These are phyloP conservation scores for Lycopodina hypogea DNA, from an alignment of 37 sponge, comb jelly and placozoan genomes.

Conservation along the genomic window DNA sequence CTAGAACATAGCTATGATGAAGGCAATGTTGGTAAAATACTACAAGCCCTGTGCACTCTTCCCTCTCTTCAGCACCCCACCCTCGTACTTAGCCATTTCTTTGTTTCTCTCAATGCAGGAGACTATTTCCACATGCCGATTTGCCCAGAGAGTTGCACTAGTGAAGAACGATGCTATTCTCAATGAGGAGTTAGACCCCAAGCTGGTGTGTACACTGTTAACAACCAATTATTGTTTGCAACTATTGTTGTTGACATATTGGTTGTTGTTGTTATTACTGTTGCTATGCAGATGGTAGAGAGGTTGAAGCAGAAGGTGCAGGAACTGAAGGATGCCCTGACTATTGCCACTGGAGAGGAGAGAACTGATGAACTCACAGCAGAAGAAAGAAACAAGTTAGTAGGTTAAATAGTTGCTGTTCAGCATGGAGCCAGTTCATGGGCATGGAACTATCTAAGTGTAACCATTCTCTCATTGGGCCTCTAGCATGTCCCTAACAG, in stretches of 20 bases:
- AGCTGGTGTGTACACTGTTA: conserved; percentile 51
- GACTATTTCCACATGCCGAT: conserved; percentile 96
- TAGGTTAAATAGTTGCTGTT: not conserved
- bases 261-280: not conserved
- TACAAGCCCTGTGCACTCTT: too few species aligned
- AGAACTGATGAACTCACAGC: conserved; percentile 78
- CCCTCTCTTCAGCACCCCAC: too few species aligned
- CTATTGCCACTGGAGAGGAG: conserved; percentile 86
- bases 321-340: conserved; percentile 84
- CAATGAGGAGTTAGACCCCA: conserved; percentile 97
- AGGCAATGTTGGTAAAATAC: too few species aligned
- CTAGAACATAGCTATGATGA: too few species aligned
- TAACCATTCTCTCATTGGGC: too few species aligned
- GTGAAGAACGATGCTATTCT: conserved; percentile 93
- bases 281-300: conserved; percentile 65
- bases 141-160: conserved; percentile 95
- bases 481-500: too few species aligned
- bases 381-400: conserved; percentile 77
- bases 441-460: too few species aligned
- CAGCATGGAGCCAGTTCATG: too few species aligned
- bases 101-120: conserved; percentile 46
- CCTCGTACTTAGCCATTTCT: too few species aligned
- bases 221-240: not conserved
- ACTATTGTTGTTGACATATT: not conserved
- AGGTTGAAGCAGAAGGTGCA: conserved; percentile 80